Evolutionary conservation across 2,888 invertebrate genomes (phyloP).

Genomic region (Agrotis puta): DNA sequence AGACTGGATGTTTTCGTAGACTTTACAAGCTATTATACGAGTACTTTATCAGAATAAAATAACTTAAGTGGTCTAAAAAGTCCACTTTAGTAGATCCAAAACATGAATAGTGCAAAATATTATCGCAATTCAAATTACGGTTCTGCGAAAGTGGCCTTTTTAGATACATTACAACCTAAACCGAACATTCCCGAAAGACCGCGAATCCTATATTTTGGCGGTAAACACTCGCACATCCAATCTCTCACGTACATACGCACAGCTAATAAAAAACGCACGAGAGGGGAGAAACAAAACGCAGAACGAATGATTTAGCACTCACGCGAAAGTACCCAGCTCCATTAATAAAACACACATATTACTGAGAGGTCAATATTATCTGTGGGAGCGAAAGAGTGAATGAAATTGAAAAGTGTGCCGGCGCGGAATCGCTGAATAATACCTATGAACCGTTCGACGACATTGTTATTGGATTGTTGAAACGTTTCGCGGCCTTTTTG

Average conservation of each 20-base stretch:
- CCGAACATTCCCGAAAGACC: constrained; percentile 26
- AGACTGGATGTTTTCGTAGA: no score
- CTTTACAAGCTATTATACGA: no score
- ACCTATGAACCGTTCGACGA: constrained; percentile 53
- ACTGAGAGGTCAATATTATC: constrained; percentile 70
- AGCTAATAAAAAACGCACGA: constrained; percentile 62
- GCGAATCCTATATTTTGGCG: constrained; percentile 36
- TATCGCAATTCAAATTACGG: not conserved
- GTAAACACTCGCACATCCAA: constrained; percentile 47
- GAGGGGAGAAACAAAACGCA: constrained; percentile 62
- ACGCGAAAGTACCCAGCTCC: constrained; percentile 68
- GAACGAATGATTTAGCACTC: constrained; percentile 73
- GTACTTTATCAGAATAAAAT: no score
- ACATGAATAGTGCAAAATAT: no score
- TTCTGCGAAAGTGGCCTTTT: no score
- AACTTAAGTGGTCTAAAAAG: no score
- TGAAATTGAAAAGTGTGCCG: constrained; percentile 69
- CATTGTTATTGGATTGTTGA: constrained; percentile 62
- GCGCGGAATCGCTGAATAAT: constrained; percentile 50
- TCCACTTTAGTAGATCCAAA: no score
- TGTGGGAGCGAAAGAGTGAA: constrained; percentile 59
- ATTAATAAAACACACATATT: constrained; percentile 79
- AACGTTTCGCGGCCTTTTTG: constrained; percentile 42
- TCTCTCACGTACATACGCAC: constrained; percentile 53
- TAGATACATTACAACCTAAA: not conserved